These are phyloP conservation scores for Mythimna ferrago DNA, from an alignment of 2,888 invertebrate genomes.

Conservation along the genomic window DNA sequence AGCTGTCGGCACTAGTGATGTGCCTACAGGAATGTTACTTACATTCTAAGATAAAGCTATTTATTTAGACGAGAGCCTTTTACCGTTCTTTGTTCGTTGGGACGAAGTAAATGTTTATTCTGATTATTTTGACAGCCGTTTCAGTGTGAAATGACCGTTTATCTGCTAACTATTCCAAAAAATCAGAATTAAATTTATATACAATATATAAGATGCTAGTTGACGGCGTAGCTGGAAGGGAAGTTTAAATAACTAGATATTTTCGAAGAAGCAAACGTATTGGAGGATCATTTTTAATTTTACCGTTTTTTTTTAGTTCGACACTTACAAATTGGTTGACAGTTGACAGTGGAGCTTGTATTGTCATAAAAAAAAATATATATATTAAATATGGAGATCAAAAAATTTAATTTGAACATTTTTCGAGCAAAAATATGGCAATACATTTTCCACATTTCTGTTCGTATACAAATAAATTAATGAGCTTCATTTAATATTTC, in stretches of 20 bases:
- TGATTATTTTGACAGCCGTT: conserved; percentile 2
- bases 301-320: too few relatives aligned
- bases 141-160: neutral
- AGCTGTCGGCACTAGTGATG: conserved; percentile 50
- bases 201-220: too few relatives aligned
- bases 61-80: neutral
- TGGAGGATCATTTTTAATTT: too few relatives aligned
- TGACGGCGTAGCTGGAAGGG: too few relatives aligned
- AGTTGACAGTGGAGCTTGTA: too few relatives aligned
- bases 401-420: too few relatives aligned
- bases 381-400: too few relatives aligned
- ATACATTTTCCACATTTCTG: neutral
- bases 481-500: conserved; percentile 11
- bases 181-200: too few relatives aligned
- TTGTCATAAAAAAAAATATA: too few relatives aligned
- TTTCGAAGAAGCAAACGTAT: too few relatives aligned
- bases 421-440: neutral
- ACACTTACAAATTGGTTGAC: too few relatives aligned
- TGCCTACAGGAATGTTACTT: conserved; percentile 19
- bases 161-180: neutral
- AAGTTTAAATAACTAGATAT: too few relatives aligned
- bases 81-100: neutral
- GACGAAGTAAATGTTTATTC: neutral
- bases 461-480: conserved; percentile 4
- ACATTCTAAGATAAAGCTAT: conserved; percentile 7